Conservation (phyloP, 2,797 vertebrate genomes). For the Carapus acus region DNA sequence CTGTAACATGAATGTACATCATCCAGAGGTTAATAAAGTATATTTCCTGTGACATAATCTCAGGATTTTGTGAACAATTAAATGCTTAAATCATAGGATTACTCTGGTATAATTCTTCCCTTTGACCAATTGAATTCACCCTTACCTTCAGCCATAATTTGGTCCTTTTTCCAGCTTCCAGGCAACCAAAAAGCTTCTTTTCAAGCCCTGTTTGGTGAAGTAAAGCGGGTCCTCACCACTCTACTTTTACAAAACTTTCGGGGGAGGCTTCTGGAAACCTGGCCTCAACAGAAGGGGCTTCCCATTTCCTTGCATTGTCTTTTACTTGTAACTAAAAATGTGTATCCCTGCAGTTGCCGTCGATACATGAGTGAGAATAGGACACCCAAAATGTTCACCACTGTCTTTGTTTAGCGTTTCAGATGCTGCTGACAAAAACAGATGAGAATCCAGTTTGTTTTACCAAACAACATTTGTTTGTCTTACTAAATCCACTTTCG, state of each 20-base stretch:
- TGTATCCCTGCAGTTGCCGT: constrained; percentile 21
- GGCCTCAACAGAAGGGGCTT: constrained; percentile 38
- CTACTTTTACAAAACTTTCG: constrained; percentile 20
- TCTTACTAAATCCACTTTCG: not conserved
- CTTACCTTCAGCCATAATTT: constrained; percentile 69
- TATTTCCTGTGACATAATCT: not conserved
- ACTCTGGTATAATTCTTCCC: not conserved
- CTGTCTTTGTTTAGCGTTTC: not conserved
- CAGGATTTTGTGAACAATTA: not conserved
- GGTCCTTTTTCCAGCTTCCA: constrained; percentile 19
- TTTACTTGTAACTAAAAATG: constrained; percentile 35
- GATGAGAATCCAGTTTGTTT: not conserved
- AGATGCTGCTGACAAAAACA: fast-evolving
- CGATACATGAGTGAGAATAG: not conserved
- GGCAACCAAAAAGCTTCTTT: constrained; percentile 14
- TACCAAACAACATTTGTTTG: not conserved
- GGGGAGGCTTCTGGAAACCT: constrained; percentile 53
- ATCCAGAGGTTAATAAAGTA: constrained; percentile 15
- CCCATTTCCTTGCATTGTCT: constrained; percentile 71
- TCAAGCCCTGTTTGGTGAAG: constrained; percentile 24
- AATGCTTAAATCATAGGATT: not conserved
- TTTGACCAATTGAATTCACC: not conserved
- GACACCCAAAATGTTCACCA: not conserved
- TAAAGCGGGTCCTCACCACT: constrained; percentile 8
- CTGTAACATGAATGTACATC: constrained; percentile 37